A percentile compares a stretch with the other conserved stretches of the same genome.
phyloP scores from a whole-genome alignment of 1,140 invertebrate species.

The Pseudomyrmex pallidus region DNA sequence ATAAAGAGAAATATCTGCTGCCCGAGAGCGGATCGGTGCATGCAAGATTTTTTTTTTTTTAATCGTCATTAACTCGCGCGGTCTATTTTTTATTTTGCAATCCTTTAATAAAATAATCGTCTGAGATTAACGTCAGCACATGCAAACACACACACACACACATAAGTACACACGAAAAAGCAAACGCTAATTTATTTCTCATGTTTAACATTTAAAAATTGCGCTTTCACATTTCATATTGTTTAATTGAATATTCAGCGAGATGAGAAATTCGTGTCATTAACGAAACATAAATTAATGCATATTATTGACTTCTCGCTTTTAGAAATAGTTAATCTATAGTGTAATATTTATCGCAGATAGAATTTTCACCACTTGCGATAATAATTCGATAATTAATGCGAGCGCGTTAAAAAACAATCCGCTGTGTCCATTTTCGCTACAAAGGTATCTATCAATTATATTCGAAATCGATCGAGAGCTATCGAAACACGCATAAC shows the following conservation, averaged over 20 bases:
- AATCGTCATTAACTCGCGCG: conserved; percentile 45
- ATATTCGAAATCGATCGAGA: not conserved
- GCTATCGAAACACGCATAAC: not conserved
- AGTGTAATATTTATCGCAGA: not conserved
- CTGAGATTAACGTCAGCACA: not conserved
- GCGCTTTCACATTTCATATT: not conserved
- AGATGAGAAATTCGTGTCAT: not conserved
- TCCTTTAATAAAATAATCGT: not conserved
- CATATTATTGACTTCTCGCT: not conserved
- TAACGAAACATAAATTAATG: not conserved
- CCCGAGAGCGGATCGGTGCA: conserved; percentile 53
- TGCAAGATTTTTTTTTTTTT: conserved; percentile 42
- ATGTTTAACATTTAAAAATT: not conserved
- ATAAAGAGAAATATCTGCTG: conserved; percentile 72
- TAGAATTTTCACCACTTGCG: not conserved
- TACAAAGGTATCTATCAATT: not conserved
- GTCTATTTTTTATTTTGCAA: conserved; percentile 38
- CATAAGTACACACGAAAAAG: too few relatives aligned
- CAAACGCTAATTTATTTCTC: not conserved
- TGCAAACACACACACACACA: too few relatives aligned
- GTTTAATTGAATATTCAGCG: not conserved
- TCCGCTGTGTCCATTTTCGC: not conserved
- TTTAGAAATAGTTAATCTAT: not conserved
- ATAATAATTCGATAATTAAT: not conserved
- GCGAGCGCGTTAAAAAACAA: not conserved